phyloP scores from a whole-genome alignment of 1,140 invertebrate genomes.

The Trialeurodes vaporariorum region DNA sequence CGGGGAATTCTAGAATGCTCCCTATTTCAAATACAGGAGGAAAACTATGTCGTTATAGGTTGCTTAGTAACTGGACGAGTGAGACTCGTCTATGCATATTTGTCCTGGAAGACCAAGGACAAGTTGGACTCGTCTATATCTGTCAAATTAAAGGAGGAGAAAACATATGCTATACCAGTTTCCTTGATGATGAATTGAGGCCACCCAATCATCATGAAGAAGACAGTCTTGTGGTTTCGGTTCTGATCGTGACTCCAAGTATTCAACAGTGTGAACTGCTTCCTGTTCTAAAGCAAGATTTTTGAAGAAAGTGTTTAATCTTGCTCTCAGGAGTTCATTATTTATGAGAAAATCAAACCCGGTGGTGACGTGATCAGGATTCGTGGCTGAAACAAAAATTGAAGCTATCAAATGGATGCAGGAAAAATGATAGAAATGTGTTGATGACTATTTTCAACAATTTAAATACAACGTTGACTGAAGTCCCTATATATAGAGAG shows the following conservation, averaged over 20 bases:
- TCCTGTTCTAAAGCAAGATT: conserved; percentile 58
- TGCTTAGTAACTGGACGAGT: too few relatives aligned
- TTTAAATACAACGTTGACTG: too few relatives aligned
- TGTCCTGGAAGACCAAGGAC: neutral
- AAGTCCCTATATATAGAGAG: too few relatives aligned
- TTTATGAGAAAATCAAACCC: conserved; percentile 84
- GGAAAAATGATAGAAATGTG: too few relatives aligned
- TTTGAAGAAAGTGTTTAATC: conserved; percentile 54
- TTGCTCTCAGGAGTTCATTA: conserved; percentile 60
- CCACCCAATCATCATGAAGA: conserved; percentile 93
- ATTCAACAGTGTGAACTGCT: conserved; percentile 74
- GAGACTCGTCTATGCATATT: too few relatives aligned
- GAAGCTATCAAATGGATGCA: too few relatives aligned
- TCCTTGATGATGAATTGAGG: conserved; percentile 57
- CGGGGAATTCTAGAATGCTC: too few relatives aligned
- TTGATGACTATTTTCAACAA: too few relatives aligned
- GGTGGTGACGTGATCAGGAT: conserved; percentile 38
- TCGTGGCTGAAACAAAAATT: conserved; percentile 29
- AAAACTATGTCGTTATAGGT: too few relatives aligned
- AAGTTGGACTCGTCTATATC: neutral
- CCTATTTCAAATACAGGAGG: too few relatives aligned
- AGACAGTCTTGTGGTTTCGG: conserved; percentile 83
- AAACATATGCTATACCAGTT: conserved; percentile 47
- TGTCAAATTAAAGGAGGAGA: neutral
- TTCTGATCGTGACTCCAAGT: conserved; percentile 73